Evolutionary conservation across 2,797 vertebrate species (phyloP), one percentile per base, ranked within the genome.

Genomic region (Lagodon rhomboides): DNA sequence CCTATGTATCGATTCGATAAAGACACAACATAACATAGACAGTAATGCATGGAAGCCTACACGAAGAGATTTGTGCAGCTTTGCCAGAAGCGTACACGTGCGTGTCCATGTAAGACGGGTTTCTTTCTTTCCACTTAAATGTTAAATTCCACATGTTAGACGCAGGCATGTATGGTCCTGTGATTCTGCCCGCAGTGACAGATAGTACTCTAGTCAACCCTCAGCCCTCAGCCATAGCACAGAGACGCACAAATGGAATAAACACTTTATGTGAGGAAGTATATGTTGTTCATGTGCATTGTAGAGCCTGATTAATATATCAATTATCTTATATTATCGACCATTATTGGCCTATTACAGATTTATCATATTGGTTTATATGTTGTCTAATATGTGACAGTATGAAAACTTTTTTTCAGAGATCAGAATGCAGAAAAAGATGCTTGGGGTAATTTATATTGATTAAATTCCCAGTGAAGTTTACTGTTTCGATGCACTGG

Each of bases 91-190:
- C 30, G 23, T 62, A 43, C 38, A 74, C 25, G 30, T 18, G 23
- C 58, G 41, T 59, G 61, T 65, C 68, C 34, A n/a, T 75, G 80
- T 50, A 63, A 66, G 60, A 69, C 0, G 9, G 3, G 3, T 53
- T 86, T 74, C 17, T 9, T 77, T 87, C 34, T 76, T 67, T 46
- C 59, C 91, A 91, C 70, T 73, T 54, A 73, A 90, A 91, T 84
- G 90, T 90, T 84, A 91, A 81, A 92, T 93, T 92, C 86, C 89
- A 82, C 91, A 87, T 65, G 71, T 75, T 59, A 60, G 55, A 82
- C 53, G 2, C 50, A 85, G 84, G 75, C 85, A 88, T 87, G 85
- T 87, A 68, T 75, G 53, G 72, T 80, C 85, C 70, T 90, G 79
- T 41, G 54, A 60, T 83, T 76, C 65, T 25, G 56, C 81, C 55